Conservation (phyloP, 2,113 vertebrate genomes). For the Puma concolor region DNA sequence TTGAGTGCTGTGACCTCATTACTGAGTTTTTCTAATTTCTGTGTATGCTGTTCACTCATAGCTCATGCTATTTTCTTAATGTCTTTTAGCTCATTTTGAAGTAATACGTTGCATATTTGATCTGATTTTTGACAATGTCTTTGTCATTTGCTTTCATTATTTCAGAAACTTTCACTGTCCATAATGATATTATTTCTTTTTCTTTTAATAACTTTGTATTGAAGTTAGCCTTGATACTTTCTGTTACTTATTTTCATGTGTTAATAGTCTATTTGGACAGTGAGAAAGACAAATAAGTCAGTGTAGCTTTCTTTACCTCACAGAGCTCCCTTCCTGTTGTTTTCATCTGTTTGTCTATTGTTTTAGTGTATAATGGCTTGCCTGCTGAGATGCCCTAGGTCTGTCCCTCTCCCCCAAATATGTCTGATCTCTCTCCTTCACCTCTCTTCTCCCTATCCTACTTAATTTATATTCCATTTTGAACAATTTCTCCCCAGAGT, state of each 20-base stretch:
- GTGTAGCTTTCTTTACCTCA: neutral
- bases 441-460: neutral
- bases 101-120: neutral
- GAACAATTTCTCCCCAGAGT: neutral
- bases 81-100: neutral
- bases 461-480: neutral
- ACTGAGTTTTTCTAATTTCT: neutral
- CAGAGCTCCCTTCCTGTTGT: rapidly evolving
- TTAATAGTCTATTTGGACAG: neutral
- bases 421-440: neutral
- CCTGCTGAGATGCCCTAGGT: neutral
- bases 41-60: neutral
- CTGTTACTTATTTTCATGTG: neutral
- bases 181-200: neutral
- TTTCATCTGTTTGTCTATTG: neutral
- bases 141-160: neutral
- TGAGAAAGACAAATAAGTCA: neutral
- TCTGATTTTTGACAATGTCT: neutral
- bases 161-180: neutral
- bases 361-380: neutral
- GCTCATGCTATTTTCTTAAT: neutral
- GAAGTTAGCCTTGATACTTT: neutral
- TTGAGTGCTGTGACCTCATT: neutral
- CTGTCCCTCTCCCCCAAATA: neutral
- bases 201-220: neutral